A percentile compares a stretch with the other conserved stretches of the same genome.
phyloP scores from a whole-genome alignment of 2,113 vertebrate genomes.

The Casuarius casuarius region DNA sequence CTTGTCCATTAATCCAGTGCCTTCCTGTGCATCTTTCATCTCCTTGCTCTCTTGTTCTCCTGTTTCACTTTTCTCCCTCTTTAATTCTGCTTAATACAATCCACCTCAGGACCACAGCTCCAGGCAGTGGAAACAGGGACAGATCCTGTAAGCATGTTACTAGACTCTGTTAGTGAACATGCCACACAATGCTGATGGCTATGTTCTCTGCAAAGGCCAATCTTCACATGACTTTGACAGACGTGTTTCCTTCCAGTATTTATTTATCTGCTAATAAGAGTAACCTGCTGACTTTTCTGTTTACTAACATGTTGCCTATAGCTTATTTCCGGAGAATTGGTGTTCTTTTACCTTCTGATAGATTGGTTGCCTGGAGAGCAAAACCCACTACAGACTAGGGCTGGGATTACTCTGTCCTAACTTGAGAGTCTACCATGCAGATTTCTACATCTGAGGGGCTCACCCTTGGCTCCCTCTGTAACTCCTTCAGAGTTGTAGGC shows the following conservation, averaged over 20 bases:
- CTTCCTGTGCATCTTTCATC: slow-evolving; percentile 67
- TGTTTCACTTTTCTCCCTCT: slow-evolving; percentile 49
- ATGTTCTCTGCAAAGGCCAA: background rate
- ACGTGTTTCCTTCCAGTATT: background rate
- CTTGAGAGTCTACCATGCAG: background rate
- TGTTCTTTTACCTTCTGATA: background rate
- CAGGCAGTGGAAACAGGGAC: background rate
- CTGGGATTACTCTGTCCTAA: background rate
- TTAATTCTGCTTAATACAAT: background rate
- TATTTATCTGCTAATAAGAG: background rate
- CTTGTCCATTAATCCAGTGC: slow-evolving; percentile 48
- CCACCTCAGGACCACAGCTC: background rate
- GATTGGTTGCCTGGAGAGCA: background rate
- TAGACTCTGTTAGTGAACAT: background rate
- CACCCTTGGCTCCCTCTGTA: background rate
- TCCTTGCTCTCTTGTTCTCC: background rate
- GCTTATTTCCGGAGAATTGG: background rate
- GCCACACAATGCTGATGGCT: background rate
- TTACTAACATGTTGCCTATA: background rate
- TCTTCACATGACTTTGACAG: background rate
- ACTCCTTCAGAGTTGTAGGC: background rate
- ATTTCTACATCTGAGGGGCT: background rate
- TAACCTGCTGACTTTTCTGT: background rate
- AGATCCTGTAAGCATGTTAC: background rate
- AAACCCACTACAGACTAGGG: background rate